A percentile compares a stretch with the other conserved stretches of the same genome.
These are phyloP conservation scores for Alauda arvensis DNA, from an alignment of 2,797 vertebrate genomes.

Conservation along the genomic window DNA sequence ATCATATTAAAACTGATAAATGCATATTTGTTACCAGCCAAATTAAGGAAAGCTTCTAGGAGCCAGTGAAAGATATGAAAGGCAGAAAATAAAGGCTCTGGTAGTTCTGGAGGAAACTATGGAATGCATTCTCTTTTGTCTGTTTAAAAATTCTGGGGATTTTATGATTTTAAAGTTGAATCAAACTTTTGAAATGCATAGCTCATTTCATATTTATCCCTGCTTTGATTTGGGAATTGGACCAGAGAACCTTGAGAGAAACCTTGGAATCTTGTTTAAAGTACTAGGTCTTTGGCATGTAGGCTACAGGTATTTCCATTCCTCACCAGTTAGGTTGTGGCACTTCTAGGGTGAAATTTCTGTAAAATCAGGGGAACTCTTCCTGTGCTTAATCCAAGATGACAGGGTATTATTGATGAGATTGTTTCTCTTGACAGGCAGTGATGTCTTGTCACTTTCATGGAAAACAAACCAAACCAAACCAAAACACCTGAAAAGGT, in stretches of 20 bases:
- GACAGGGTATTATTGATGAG: background rate
- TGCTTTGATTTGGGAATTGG: background rate
- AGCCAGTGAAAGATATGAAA: background rate
- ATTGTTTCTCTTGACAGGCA: background rate
- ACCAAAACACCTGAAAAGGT: fast-evolving
- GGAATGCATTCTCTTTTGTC: background rate
- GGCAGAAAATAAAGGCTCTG: background rate
- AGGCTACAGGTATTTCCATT: background rate
- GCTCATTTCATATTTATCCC: background rate
- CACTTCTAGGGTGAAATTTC: background rate
- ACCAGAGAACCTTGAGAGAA: background rate
- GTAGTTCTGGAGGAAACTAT: background rate
- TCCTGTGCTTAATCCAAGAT: background rate
- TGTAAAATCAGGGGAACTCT: background rate
- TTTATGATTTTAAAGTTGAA: background rate
- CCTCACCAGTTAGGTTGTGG: background rate
- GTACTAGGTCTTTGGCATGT: background rate
- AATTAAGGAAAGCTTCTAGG: background rate
- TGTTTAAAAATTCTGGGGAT: fast-evolving
- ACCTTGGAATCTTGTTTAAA: background rate
- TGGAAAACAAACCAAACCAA: background rate
- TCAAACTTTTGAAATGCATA: background rate
- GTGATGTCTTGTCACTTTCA: background rate
- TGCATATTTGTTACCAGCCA: background rate
- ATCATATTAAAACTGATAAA: background rate